Percentiles rank a stretch among this genome's conserved stretches.
These are phyloP conservation scores for Erebia epiphron DNA, from an alignment of 2,888 invertebrate genomes.

Conservation along the genomic window DNA sequence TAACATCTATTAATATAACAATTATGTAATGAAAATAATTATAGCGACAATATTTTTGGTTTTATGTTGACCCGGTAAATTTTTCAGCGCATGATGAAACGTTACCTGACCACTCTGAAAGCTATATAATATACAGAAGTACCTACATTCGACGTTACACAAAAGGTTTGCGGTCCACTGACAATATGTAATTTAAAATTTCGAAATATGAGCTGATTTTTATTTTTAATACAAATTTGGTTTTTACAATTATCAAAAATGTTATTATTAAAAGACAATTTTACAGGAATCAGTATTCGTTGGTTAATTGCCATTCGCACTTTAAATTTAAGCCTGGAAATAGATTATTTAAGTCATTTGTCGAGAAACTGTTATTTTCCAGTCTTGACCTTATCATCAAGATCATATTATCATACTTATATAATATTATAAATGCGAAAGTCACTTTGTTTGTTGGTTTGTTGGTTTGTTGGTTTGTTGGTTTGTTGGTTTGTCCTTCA, in stretches of 20 bases:
- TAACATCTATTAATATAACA: neutral
- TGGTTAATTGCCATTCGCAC: no score
- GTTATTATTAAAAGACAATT: no score
- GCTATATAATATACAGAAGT: neutral
- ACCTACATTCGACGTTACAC: constrained; percentile 13
- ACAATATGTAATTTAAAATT: constrained; percentile 27
- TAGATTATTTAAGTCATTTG: no score
- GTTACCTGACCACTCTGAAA: constrained; percentile 4
- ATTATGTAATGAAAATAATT: neutral
- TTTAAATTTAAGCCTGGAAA: no score
- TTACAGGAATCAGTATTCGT: no score
- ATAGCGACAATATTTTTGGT: constrained; percentile 7
- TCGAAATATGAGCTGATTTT: constrained; percentile 3
- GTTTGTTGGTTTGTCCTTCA: no score
- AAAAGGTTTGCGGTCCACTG: constrained; percentile 22
- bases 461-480: no score
- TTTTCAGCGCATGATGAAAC: constrained; percentile 7
- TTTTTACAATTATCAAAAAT: neutral
- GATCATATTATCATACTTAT: no score
- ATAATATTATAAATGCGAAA: no score
- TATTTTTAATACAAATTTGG: neutral
- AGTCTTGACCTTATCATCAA: no score
- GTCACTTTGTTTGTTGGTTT: no score
- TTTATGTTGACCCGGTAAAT: neutral
- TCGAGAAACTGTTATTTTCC: no score